Percentiles rank a stretch among this genome's conserved stretches.
Evolutionary conservation across 2,797 vertebrate species (phyloP).

Genomic region (Kryptolebias ocellatus): DNA sequence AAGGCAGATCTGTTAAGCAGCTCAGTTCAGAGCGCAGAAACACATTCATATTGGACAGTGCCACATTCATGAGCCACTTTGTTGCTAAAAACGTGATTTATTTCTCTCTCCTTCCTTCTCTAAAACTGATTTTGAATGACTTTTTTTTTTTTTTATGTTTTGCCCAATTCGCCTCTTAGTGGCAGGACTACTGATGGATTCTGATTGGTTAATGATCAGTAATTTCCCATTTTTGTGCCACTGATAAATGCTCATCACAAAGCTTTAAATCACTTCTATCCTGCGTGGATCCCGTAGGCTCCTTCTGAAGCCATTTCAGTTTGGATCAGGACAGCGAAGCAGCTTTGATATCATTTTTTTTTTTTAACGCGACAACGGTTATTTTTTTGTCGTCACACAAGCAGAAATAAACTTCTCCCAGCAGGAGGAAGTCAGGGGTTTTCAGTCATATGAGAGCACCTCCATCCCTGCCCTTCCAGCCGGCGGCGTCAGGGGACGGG

Average conservation of each 20-base stretch:
- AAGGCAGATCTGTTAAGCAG: neutral
- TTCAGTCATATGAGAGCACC: slow-evolving; percentile 30
- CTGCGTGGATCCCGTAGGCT: neutral
- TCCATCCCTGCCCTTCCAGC: slow-evolving; percentile 29
- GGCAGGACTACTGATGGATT: slow-evolving; percentile 1
- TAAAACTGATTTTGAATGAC: no score
- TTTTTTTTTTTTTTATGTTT: neutral
- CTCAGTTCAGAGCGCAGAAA: neutral
- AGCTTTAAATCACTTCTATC: slow-evolving; percentile 3
- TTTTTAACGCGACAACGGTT: slow-evolving; percentile 1
- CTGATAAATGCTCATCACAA: slow-evolving; percentile 25
- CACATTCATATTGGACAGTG: neutral
- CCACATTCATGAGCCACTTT: slow-evolving; percentile 3
- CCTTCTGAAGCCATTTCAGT: slow-evolving; percentile 1
- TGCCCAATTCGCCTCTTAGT: neutral
- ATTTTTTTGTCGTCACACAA: slow-evolving; percentile 24
- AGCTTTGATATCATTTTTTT: neutral
- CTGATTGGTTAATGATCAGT: neutral
- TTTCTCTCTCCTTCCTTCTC: neutral
- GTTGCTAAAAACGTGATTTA: slow-evolving; percentile 17
- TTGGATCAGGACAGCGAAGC: slow-evolving; percentile 23
- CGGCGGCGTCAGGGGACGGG: slow-evolving; percentile 47
- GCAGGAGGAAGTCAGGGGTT: slow-evolving; percentile 13
- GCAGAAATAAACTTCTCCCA: slow-evolving; percentile 32
- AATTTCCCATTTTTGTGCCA: slow-evolving; percentile 5